Evolutionary conservation across 2,888 invertebrate genomes (phyloP), one percentile per base, ranked within the genome.

Genomic region (Junonia oenone): DNA sequence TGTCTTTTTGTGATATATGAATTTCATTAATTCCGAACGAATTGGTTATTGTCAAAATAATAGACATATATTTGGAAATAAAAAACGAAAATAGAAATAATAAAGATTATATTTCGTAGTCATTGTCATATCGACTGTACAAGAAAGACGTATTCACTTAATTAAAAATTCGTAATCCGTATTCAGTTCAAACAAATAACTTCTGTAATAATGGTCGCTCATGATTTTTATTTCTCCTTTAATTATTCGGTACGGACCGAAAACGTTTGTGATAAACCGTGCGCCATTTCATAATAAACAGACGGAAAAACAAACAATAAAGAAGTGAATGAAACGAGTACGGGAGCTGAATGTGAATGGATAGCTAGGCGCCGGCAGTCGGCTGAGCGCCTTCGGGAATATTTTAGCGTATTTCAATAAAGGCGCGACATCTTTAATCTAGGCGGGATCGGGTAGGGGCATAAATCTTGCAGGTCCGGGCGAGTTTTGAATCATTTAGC

Each of bases 401-500:
- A 76, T 82, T 83, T 81, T 73, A 82, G 75, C 80, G 85, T 83
- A 82, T 86, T 88, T 87, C 88, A 88, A 90, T 90, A 88, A 84
- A 81, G 79, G 83, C 81, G 84, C 84, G 89, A 89, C 89, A 85
- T 88, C 87, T 88, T 87, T 90, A 89, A 89, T 89, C 89, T 87
- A 84, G 84, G 67, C 69, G 68, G 85, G 85, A 83, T 83, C 83
- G 87, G 83, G 86, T 77, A 81, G 76, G 76, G 83, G 86, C 85
- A 89, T 90, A 89, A 90, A 90, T 90, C 89, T 89, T 90, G 89
- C 89, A 90, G 85, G 87, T 84, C 78, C 85, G 81, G 80, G 71
- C 77, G 84, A 84, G 88, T 88, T 89, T 86, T 90, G 90, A 90
- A 90, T 90, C 90, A 90, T 90, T 90, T 90, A 89, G 88, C 89